Base-by-base conservation (phyloP, 2,888 invertebrate species). In the Blastobasis adustella region DNA sequence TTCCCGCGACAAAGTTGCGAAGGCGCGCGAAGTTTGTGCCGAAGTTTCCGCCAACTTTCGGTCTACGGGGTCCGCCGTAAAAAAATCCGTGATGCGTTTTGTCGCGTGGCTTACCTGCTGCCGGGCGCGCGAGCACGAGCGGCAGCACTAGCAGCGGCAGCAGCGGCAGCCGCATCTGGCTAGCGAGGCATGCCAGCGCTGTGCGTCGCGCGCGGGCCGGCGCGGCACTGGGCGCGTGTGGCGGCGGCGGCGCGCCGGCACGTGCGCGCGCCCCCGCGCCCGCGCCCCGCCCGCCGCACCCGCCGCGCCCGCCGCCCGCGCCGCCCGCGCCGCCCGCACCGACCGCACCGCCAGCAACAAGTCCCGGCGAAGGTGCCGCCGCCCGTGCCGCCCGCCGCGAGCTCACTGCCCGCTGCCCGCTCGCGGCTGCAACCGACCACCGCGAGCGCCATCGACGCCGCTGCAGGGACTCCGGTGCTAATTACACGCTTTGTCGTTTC, bases 131-230 rank as follows among this genome's bases (percentile, higher is more conserved):
- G 66, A 86, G 82, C 76, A 84, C 75, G 77, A 88, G 82, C 79
- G 82, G 82, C 82, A 85, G 79, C 78, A 83, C 78, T 70, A 85
- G 78, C 72, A 86, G 80, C 79, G 85, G 84, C 82, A 85, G 82
- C 76, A 85, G 70, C 67, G 80, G 82, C 80, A 83, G 80, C 81
- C 83, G 87, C 87, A 87, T 86, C 23, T 23, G 23, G 82, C 82
- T 81, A 79, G 68, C 68, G 72, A 77, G 82, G 81, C 71, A 76
- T 80, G 69, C 69, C 80, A 86, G 85, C 85, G 78, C 70, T 79
- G 81, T 81, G 79, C 79, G 79, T 73, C 68, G 75, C 75, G 73
- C 69, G 82, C 79, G 79, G 79, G 73, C 76, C 74, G 74, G 70
- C 70, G 76, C 71, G 66, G 67, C 71, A 78, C 73, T 76, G 74